phyloP scores from a whole-genome alignment of 2,113 vertebrate species.

The Apodemus speciosus region DNA sequence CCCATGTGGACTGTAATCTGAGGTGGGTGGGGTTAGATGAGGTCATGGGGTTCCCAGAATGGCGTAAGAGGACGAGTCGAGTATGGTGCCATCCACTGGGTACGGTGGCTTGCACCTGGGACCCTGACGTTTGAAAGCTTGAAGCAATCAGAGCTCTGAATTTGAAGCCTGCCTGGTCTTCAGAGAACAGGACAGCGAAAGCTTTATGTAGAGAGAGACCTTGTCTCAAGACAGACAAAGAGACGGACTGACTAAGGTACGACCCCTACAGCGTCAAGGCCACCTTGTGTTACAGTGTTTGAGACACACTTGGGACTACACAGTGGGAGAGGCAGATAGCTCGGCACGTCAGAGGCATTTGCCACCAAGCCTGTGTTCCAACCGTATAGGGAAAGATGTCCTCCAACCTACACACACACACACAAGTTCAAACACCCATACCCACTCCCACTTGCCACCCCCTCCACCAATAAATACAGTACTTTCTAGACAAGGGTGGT shows the following conservation, averaged over 20 bases:
- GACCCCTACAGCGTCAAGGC: background rate
- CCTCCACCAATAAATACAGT: background rate
- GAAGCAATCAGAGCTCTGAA: background rate
- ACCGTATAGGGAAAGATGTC: background rate
- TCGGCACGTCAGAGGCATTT: background rate
- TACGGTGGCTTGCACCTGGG: background rate
- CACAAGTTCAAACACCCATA: background rate
- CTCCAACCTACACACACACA: background rate
- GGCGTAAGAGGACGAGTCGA: background rate
- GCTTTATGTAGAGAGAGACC: background rate
- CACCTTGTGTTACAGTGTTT: background rate
- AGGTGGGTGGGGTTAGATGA: background rate
- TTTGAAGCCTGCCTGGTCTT: too few relatives aligned
- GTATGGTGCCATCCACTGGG: too few relatives aligned
- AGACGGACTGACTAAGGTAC: too few relatives aligned
- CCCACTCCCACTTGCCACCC: background rate
- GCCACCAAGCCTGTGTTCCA: background rate
- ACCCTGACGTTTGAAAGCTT: background rate
- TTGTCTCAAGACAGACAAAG: background rate
- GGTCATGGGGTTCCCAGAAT: background rate
- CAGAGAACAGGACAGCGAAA: background rate
- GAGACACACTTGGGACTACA: background rate
- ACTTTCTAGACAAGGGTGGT: background rate
- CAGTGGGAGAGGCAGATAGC: too few relatives aligned
- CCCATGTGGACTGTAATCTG: too few relatives aligned